These are phyloP conservation scores for Pogona vitticeps DNA, from an alignment of 2,113 vertebrate species.

Conservation along the genomic window DNA sequence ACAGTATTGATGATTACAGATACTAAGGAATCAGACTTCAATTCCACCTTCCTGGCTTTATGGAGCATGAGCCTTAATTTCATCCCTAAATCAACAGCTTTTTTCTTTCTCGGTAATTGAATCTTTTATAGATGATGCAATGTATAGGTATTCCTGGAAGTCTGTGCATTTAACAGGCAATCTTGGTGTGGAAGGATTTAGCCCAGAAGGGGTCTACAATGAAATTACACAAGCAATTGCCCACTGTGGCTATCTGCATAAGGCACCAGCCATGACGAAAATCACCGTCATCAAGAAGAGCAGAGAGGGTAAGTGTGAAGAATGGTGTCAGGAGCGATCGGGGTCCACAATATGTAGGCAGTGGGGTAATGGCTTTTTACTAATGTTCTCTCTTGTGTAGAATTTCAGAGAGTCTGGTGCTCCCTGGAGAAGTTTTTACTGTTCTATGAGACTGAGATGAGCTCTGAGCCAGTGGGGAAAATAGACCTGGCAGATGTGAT, in stretches of 20 bases:
- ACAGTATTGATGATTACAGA: no score
- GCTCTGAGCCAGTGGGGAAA: conserved; percentile 76
- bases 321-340: rapidly evolving
- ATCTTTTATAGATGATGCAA: background rate
- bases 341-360: background rate
- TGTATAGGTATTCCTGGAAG: background rate
- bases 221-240: conserved; percentile 89
- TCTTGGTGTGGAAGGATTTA: rapidly evolving
- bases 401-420: conserved; percentile 89
- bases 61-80: background rate
- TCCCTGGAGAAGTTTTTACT: conserved; percentile 82
- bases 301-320: conserved; percentile 78
- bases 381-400: conserved; percentile 49
- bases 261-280: conserved; percentile 73
- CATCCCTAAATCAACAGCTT: background rate
- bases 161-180: background rate
- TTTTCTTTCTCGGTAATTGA: background rate
- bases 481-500: conserved; percentile 81
- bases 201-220: conserved; percentile 83
- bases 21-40: no score
- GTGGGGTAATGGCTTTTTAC: rapidly evolving
- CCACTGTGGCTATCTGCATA: conserved; percentile 87
- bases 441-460: conserved; percentile 83
- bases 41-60: no score
- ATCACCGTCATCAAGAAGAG: conserved; percentile 80